Base-by-base conservation (phyloP, 2,797 vertebrate species). In the Hoplostethus mediterraneus region DNA sequence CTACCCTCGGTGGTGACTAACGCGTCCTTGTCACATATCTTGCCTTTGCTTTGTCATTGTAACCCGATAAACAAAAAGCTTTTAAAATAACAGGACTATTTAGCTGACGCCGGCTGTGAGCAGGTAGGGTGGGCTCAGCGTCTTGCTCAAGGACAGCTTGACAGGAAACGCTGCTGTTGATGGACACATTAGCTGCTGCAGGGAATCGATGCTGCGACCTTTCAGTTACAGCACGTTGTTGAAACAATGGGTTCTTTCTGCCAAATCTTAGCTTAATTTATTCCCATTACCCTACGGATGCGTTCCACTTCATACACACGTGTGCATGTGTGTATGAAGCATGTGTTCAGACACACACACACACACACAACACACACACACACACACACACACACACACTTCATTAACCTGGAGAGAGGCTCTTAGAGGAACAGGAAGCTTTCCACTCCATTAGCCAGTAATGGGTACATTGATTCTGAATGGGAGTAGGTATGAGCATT, bases 381-480 rank as follows among this genome's bases (percentile, higher is more conserved):
- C 42, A 57, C 57, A 48, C 40, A 75, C 38, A 65, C 56, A 79
- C 54, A 48, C 61, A 59, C 75, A 76, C 72, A 74, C 17, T 53
- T 86, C 81, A 86, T 88, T 88, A 90, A 86, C 76, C 81, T 60
- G 63, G 1, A 73, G 81, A 82, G 71, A 75, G 53, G 72, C 73
- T 82, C 62, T 80, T 63, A 81, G 6, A 40, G 71, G 59, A 77
- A 81, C 75, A 82, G 68, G 75, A 73, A 82, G 75, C 66, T 55
- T 83, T 88, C 63, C 71, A 54, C 80, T 83, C 81, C 89, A 88
- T 89, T 88, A 87, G 63, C 56, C 64, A 13, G 58, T 25, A 40
- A 59, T 78, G 77, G 80, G 48, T 83, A 56, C 70, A 79, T 55
- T 56, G 53, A 49, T 30, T 47, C 30, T 73, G 63, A 76, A 82